Base-by-base conservation (phyloP, 2,797 vertebrate genomes). In the Myripristis jacobus region DNA sequence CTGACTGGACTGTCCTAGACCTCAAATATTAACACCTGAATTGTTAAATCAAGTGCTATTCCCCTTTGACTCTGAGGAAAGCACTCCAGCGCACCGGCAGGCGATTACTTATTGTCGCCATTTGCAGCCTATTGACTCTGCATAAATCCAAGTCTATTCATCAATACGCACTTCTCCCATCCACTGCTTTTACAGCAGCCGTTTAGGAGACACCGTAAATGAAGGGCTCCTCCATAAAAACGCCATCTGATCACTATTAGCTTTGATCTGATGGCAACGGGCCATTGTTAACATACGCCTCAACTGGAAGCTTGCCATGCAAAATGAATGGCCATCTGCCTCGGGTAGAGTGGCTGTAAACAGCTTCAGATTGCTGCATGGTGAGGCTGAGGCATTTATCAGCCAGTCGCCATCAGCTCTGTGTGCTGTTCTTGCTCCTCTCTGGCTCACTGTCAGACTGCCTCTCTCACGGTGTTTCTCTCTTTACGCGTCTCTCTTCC, bases 251-350 rank as follows among this genome's bases (percentile, higher is more conserved):
- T 75, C 67, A 63, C 38, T 68, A 52, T 81, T 64, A 77, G 75
- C 72, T 81, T 70, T 82, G 70, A 82, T 81, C 74, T 46, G 68
- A 77, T 79, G 77, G 77, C 73, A 27, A 11, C 3, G 29, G 54
- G 71, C 87, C 80, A 64, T 44, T 77, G 70, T 85, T 79, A 75
- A 76, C 76, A 75, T 79, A 80, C 11, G n/a, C 58, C 75, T 66
- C 1, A 34, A 51, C 52, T 85, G 79, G 79, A 68, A 22, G 52
- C 62, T 63, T 1, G 69, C 75, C 83, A 73, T 56, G 15, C 58
- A 75, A 70, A 71, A 82, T 58, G 73, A 82, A 79, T 31, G 57
- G 64, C 83, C 87, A 84, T 84, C 83, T 84, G 79, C 79, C 75
- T 78, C 16, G 75, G 64, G 62, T 50, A 56, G 60, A 85, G 74